Conservation (phyloP, 2,113 vertebrate species). For the Periophthalmus modestus region DNA sequence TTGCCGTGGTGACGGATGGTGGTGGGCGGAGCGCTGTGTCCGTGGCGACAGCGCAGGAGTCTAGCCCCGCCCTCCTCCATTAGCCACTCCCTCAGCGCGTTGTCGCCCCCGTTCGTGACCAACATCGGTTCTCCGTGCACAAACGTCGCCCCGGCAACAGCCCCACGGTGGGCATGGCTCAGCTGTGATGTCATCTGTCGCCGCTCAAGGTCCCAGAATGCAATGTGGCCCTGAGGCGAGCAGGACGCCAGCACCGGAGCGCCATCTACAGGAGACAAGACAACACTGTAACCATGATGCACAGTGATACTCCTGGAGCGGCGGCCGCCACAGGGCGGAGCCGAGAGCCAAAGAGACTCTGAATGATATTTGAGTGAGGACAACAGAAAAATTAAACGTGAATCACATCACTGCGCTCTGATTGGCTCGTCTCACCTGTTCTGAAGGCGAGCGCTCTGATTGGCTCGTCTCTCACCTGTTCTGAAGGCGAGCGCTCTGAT, state of each 20-base stretch:
- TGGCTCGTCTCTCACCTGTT: too few species aligned
- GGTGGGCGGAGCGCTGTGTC: conserved; percentile 90
- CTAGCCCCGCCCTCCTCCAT: conserved; percentile 83
- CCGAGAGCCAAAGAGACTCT: too few species aligned
- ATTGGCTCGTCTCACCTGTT: too few species aligned
- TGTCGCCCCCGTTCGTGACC: conserved; percentile 92
- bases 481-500: too few species aligned
- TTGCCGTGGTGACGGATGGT: conserved; percentile 88
- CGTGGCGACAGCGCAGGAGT: conserved; percentile 84
- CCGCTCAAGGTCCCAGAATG: conserved; percentile 92
- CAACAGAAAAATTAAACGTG: too few species aligned
- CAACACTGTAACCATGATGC: background rate
- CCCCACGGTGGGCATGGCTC: conserved; percentile 86
- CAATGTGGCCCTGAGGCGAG: conserved; percentile 92
- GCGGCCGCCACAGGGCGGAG: too few species aligned
- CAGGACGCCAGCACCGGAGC: conserved; percentile 90
- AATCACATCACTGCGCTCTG: too few species aligned
- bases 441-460: too few species aligned
- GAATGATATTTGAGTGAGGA: too few species aligned
- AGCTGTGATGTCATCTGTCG: conserved; percentile 88
- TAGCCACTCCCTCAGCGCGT: conserved; percentile 84
- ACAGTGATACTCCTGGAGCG: too few species aligned
- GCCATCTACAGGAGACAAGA: conserved; percentile 78
- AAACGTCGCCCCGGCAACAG: conserved; percentile 88
- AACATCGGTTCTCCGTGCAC: conserved; percentile 90